Percentiles rank a stretch among this genome's conserved stretches.
Evolutionary conservation across 2,888 invertebrate genomes (phyloP).

Genomic region (Neoaliturus tenellus): DNA sequence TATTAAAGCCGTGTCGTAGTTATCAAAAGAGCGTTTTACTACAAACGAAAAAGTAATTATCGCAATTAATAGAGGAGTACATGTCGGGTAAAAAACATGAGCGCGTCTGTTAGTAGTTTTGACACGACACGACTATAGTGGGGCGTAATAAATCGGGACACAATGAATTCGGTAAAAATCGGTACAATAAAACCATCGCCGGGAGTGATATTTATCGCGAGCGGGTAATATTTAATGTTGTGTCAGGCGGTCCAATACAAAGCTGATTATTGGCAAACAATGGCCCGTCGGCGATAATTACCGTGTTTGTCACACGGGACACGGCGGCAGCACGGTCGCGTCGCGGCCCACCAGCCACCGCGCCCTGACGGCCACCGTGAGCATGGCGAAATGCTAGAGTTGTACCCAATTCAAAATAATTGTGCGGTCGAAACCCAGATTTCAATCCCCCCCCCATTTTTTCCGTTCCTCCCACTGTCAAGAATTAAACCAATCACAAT

Average conservation of each 20-base stretch:
- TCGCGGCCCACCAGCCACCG: no score
- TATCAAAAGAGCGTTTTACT: conserved; percentile 20
- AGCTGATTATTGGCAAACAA: conserved; percentile 25
- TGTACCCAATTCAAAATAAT: no score
- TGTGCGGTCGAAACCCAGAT: no score
- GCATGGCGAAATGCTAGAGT: no score
- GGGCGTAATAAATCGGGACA: conserved; percentile 10
- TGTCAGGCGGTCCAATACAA: conserved; percentile 27
- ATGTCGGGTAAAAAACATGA: background rate
- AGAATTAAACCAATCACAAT: no score
- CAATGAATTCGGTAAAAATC: conserved; percentile 3
- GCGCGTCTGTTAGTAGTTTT: background rate
- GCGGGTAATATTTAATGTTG: conserved; percentile 25
- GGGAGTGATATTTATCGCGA: conserved; percentile 31
- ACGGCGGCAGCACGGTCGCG: background rate
- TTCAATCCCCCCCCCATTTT: no score
- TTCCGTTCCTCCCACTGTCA: no score
- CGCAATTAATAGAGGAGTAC: background rate
- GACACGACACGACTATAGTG: background rate
- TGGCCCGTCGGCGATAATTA: background rate
- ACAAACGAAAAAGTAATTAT: conserved; percentile 15
- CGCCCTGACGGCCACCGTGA: no score
- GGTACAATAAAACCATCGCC: conserved; percentile 7
- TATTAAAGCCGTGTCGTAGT: background rate
- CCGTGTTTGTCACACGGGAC: background rate